phyloP scores from a whole-genome alignment of 2,888 invertebrate genomes.

The Asteroscopus sphinx region DNA sequence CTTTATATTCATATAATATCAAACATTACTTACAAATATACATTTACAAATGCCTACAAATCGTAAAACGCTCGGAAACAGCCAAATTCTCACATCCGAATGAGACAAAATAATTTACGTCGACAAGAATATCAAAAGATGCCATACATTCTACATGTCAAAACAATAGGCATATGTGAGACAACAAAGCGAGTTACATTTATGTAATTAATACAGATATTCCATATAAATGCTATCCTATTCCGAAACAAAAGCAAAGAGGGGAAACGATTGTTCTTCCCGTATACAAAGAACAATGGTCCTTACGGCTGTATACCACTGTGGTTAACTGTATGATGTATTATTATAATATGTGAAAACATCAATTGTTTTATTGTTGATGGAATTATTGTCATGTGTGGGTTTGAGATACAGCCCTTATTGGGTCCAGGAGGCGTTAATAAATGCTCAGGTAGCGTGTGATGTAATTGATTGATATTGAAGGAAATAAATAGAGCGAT shows the following conservation, averaged over 20 bases:
- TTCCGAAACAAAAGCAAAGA: constrained; percentile 37
- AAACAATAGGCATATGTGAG: constrained; percentile 36
- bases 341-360: constrained; percentile 24
- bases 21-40: background rate
- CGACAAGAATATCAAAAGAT: constrained; percentile 22
- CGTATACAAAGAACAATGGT: constrained; percentile 47
- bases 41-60: constrained; percentile 4
- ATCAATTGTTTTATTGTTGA: constrained; percentile 39
- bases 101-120: constrained; percentile 30
- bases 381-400: constrained; percentile 17
- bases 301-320: constrained; percentile 26
- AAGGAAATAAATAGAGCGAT: background rate
- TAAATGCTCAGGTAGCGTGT: background rate
- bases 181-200: constrained; percentile 42
- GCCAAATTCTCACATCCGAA: constrained; percentile 12
- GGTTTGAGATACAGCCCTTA: too few relatives aligned
- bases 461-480: background rate
- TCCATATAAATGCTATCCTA: constrained; percentile 27
- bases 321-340: constrained; percentile 1
- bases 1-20: background rate
- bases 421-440: background rate
- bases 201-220: constrained; percentile 50
- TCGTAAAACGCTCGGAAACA: background rate
- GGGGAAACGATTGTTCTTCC: constrained; percentile 38
- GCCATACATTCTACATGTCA: constrained; percentile 12